Evolutionary conservation across 2,797 vertebrate species (phyloP).

Genomic region (Enteromius afrohamiltoni): DNA sequence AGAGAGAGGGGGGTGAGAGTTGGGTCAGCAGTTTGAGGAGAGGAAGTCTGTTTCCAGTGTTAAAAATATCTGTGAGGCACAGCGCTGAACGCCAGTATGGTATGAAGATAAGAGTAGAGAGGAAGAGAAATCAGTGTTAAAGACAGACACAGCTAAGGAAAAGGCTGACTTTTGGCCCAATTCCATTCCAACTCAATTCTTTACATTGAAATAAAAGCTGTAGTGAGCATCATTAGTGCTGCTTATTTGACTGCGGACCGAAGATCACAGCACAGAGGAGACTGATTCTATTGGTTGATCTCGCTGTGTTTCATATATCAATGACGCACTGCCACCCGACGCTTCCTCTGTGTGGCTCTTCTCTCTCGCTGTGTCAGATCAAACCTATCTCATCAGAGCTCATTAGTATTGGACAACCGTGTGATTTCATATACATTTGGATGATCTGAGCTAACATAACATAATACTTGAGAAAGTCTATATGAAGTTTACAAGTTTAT

Average conservation of each 20-base stretch:
- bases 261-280: conserved; percentile 17
- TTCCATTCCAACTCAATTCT: neutral
- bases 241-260: neutral
- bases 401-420: neutral
- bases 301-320: neutral
- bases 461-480: too few relatives aligned
- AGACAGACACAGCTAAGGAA: neutral
- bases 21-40: conserved; percentile 57
- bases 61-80: conserved; percentile 61
- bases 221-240: neutral
- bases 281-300: neutral
- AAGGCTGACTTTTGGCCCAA: neutral
- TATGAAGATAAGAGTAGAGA: conserved; percentile 51
- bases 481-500: too few relatives aligned
- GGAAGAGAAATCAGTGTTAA: neutral
- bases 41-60: conserved; percentile 58
- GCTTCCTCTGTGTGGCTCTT: neutral
- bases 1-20: conserved; percentile 49
- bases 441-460: neutral
- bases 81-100: conserved; percentile 22
- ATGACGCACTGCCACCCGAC: too few relatives aligned
- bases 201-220: neutral
- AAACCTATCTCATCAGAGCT: neutral
- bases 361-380: neutral
- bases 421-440: neutral